Conservation (phyloP, 1,140 invertebrate species). For the Ectropis grisescens region DNA sequence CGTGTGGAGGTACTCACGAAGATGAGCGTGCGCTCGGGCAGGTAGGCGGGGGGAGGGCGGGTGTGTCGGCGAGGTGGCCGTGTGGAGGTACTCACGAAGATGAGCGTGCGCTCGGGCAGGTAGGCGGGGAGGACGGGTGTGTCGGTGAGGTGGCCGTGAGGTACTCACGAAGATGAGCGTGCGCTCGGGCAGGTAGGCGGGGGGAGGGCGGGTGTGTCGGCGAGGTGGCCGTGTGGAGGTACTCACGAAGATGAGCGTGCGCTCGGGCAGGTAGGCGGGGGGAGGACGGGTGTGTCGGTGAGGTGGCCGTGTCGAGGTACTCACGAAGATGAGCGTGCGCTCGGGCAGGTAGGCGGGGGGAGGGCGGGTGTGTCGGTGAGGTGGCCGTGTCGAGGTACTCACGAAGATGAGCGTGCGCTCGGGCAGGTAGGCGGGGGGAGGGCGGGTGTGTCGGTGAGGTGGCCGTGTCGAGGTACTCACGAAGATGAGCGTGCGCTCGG, state of each 20-base stretch:
- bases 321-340: constrained; percentile 83
- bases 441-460: constrained; percentile 28
- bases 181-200: constrained; percentile 7
- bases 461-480: too few relatives aligned
- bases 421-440: constrained; percentile 11
- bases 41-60: too few relatives aligned
- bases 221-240: too few relatives aligned
- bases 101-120: constrained; percentile 6
- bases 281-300: constrained; percentile 22
- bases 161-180: constrained; percentile 26
- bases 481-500: constrained; percentile 80
- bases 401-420: constrained; percentile 82
- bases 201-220: constrained; percentile 22
- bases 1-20: too few relatives aligned
- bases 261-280: constrained; percentile 42
- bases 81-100: constrained; percentile 43
- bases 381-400: too few relatives aligned
- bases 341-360: constrained; percentile 23
- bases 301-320: too few relatives aligned
- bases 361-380: constrained; percentile 28
- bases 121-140: constrained; percentile 16
- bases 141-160: constrained; percentile 32
- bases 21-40: constrained; percentile 11
- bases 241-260: constrained; percentile 83
- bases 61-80: constrained; percentile 33